These are phyloP conservation scores for Oxycera nigricornis DNA, from an alignment of 2,888 invertebrate genomes.

Conservation along the genomic window DNA sequence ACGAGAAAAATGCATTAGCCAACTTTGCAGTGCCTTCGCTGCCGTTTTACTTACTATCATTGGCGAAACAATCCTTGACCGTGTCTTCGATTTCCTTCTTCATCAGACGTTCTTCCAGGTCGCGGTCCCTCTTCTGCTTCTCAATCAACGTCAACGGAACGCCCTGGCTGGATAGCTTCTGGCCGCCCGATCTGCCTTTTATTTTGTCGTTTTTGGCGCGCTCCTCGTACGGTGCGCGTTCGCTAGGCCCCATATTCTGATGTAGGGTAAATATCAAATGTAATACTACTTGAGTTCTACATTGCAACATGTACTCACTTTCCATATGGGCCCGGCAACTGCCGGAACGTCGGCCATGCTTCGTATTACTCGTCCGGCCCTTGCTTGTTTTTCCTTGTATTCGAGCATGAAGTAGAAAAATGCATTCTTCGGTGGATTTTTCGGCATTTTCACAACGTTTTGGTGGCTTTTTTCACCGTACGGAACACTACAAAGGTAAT, in stretches of 20 bases:
- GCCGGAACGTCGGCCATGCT: background rate
- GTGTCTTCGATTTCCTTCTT: slow-evolving; percentile 54
- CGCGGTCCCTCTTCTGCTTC: slow-evolving; percentile 49
- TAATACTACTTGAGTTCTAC: background rate
- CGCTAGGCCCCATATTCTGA: background rate
- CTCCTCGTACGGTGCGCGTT: slow-evolving; percentile 26
- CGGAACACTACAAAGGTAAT: too few relatives aligned
- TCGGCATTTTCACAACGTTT: slow-evolving; percentile 14
- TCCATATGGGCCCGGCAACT: slow-evolving; percentile 14
- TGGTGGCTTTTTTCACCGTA: too few relatives aligned
- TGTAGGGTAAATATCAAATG: background rate
- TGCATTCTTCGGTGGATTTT: slow-evolving; percentile 16
- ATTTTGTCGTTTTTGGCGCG: slow-evolving; percentile 3
- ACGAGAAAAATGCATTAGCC: too few relatives aligned
- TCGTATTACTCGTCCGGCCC: background rate
- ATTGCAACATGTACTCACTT: background rate
- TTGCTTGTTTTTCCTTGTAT: background rate
- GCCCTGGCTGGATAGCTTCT: slow-evolving; percentile 54
- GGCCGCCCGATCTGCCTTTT: slow-evolving; percentile 23
- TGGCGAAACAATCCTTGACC: slow-evolving; percentile 44
- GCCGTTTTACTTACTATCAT: slow-evolving; percentile 30
- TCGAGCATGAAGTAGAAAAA: slow-evolving; percentile 37
- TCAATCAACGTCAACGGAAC: slow-evolving; percentile 50
- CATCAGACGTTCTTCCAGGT: slow-evolving; percentile 50
- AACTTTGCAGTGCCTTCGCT: too few relatives aligned